Conservation (phyloP, 2,888 invertebrate species). For the Amphipyra tragopoginis region DNA sequence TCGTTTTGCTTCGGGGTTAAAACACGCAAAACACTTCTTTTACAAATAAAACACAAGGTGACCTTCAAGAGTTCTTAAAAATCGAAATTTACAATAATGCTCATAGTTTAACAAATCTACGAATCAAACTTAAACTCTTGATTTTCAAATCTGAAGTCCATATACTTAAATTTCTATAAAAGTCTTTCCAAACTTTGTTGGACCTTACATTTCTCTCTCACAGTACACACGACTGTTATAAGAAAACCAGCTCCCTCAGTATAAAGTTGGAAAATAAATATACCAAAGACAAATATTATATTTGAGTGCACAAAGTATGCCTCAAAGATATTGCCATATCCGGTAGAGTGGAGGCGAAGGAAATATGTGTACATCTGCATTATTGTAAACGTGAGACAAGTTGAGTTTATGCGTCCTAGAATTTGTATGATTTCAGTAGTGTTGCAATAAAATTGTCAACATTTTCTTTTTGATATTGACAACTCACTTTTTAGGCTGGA, state of each 20-base stretch:
- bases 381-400: conserved; percentile 28
- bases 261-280: conserved; percentile 43
- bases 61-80: too few relatives aligned
- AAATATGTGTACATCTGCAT: conserved; percentile 36
- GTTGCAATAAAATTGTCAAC: background rate
- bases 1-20: too few relatives aligned
- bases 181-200: too few relatives aligned
- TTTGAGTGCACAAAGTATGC: conserved; percentile 46
- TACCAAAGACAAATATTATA: conserved; percentile 49
- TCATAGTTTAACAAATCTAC: too few relatives aligned
- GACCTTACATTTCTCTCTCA: conserved; percentile 10
- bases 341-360: conserved; percentile 28
- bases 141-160: too few relatives aligned
- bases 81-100: too few relatives aligned
- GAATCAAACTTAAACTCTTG: too few relatives aligned
- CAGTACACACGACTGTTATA: conserved; percentile 17
- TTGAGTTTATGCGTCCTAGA: conserved; percentile 10
- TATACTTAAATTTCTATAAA: too few relatives aligned
- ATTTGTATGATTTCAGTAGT: conserved; percentile 12
- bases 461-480: background rate
- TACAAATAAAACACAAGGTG: too few relatives aligned
- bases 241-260: conserved; percentile 33
- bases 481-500: background rate
- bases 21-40: too few relatives aligned
- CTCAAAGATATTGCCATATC: conserved; percentile 41